phyloP scores from a whole-genome alignment of 2,113 vertebrate species.

The Butorides virescens region DNA sequence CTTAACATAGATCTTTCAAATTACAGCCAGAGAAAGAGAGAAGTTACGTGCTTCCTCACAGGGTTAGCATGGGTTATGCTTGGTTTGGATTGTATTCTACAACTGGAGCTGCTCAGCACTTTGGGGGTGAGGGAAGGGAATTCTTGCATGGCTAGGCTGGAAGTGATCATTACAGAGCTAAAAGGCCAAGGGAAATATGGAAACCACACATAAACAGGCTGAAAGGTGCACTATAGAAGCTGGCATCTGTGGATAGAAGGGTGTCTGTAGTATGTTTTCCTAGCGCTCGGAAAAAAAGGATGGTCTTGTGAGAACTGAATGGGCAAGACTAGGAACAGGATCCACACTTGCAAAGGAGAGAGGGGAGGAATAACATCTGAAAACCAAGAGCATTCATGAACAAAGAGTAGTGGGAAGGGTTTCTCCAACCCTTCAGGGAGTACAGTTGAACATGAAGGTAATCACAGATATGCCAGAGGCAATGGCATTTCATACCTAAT shows the following conservation, averaged over 20 bases:
- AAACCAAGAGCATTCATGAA: not conserved
- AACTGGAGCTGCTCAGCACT: not conserved
- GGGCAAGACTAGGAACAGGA: not conserved
- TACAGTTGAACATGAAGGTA: not conserved
- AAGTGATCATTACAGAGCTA: not conserved
- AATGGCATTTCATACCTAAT: not conserved
- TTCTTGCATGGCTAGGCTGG: not conserved
- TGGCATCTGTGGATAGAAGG: not conserved
- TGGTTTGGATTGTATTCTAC: not conserved
- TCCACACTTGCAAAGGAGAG: not conserved
- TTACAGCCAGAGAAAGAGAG: not conserved
- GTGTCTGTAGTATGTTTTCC: not conserved
- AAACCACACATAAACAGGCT: not conserved
- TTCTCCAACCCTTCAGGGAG: not conserved
- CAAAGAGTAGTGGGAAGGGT: not conserved
- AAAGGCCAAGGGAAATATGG: not conserved
- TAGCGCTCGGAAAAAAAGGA: not conserved
- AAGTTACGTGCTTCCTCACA: not conserved
- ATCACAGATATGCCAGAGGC: not conserved
- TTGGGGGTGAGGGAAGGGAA: not conserved
- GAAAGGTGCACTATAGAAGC: not conserved
- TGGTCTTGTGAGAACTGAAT: not conserved
- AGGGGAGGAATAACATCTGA: not conserved
- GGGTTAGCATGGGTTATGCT: not conserved
- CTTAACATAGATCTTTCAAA: not conserved